A percentile compares a stretch with the other conserved stretches of the same genome.
Conservation (phyloP, 1,140 invertebrate species). For the Plutomurus gul region DNA sequence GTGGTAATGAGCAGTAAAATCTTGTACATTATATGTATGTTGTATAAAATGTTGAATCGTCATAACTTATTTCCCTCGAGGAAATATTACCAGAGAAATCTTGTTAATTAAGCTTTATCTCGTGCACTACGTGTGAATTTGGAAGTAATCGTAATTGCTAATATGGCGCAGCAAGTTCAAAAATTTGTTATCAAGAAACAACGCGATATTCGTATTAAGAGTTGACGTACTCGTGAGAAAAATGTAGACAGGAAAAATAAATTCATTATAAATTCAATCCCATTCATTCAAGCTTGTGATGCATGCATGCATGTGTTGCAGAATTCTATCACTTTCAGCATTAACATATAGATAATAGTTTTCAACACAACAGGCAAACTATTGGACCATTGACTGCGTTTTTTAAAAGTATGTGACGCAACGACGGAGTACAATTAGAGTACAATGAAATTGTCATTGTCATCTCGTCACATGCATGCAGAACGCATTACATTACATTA, state of each 20-base stretch:
- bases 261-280: not conserved
- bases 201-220: not conserved
- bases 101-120: not conserved
- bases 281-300: not conserved
- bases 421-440: not conserved
- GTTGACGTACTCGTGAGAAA: conserved; percentile 3
- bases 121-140: not conserved
- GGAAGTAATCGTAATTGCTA: not conserved
- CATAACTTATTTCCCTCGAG: not conserved
- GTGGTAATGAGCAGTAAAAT: conserved; percentile 22
- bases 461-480: conserved; percentile 19
- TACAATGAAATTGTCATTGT: conserved; percentile 22
- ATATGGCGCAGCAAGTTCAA: not conserved
- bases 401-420: not conserved
- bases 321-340: no score
- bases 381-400: not conserved
- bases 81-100: not conserved
- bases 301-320: no score
- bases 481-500: not conserved
- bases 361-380: not conserved
- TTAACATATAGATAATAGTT: no score
- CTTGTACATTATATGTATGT: not conserved
- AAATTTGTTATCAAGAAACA: not conserved
- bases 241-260: not conserved
- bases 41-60: not conserved